Conservation (phyloP, 2,797 vertebrate genomes). For the Paedocypris micromegethes region DNA sequence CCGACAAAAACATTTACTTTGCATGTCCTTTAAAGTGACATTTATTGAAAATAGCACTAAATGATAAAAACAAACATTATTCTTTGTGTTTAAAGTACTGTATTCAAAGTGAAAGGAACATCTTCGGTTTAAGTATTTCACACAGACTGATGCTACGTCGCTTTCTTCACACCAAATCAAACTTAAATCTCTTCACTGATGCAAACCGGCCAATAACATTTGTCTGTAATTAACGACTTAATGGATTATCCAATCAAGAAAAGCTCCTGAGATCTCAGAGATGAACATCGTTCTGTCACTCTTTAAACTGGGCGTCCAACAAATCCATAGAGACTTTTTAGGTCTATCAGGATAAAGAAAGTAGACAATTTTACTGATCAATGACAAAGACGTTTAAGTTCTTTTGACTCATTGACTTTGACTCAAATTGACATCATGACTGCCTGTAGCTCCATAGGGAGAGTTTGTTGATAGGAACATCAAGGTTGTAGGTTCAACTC, state of each 20-base stretch:
- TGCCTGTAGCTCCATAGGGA: too few species aligned
- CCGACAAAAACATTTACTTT: too few species aligned
- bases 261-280: slow-evolving; percentile 13
- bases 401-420: slow-evolving; percentile 16
- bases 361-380: slow-evolving; percentile 10
- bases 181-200: slow-evolving; percentile 29
- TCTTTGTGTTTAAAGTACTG: too few species aligned
- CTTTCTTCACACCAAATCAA: slow-evolving; percentile 4
- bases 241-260: slow-evolving; percentile 47
- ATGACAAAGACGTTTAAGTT: slow-evolving; percentile 19
- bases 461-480: too few species aligned
- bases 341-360: slow-evolving; percentile 12
- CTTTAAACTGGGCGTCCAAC: slow-evolving; percentile 3
- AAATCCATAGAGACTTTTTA: slow-evolving; percentile 16
- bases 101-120: too few species aligned
- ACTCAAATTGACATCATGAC: too few species aligned
- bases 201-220: slow-evolving; percentile 33
- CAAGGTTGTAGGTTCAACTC: too few species aligned
- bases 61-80: too few species aligned
- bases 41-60: too few species aligned
- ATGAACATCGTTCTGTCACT: slow-evolving; percentile 13
- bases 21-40: too few species aligned
- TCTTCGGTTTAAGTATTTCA: too few species aligned
- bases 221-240: slow-evolving; percentile 42
- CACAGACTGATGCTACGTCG: too few species aligned